phyloP scores from a whole-genome alignment of 2,797 vertebrate species.

The Microtus agrestis region DNA sequence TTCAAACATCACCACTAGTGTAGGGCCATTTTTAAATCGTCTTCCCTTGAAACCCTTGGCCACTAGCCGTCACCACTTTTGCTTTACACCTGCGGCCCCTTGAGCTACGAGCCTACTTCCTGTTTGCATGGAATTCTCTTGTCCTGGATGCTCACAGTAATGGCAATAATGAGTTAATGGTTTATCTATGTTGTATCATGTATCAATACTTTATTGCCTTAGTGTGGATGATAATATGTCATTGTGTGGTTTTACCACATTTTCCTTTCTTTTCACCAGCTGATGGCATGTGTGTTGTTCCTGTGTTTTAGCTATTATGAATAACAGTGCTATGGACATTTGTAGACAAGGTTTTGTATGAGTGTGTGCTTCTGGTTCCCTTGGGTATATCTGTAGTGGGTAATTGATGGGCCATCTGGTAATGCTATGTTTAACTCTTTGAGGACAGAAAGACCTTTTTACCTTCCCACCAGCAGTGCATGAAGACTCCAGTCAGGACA shows the following conservation, averaged over 20 bases:
- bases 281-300: conserved; percentile 21
- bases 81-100: neutral
- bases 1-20: neutral
- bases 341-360: neutral
- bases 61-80: neutral
- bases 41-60: neutral
- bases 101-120: conserved; percentile 4
- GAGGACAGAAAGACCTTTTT: neutral
- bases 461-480: neutral
- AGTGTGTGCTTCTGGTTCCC: conserved; percentile 33
- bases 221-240: conserved; percentile 34
- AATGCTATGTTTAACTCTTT: conserved; percentile 17
- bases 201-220: conserved; percentile 38
- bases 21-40: neutral
- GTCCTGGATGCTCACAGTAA: neutral
- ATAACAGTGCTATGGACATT: conserved; percentile 25
- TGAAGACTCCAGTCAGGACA: neutral
- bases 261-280: conserved; percentile 2
- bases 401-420: conserved; percentile 17
- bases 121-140: conserved; percentile 21
- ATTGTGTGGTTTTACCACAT: neutral
- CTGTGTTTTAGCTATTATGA: conserved; percentile 15
- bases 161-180: neutral
- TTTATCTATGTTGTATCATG: neutral
- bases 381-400: conserved; percentile 16